A percentile compares a stretch with the other conserved stretches of the same genome.
Conservation (phyloP, 2,113 vertebrate species). For the Plotosus lineatus region DNA sequence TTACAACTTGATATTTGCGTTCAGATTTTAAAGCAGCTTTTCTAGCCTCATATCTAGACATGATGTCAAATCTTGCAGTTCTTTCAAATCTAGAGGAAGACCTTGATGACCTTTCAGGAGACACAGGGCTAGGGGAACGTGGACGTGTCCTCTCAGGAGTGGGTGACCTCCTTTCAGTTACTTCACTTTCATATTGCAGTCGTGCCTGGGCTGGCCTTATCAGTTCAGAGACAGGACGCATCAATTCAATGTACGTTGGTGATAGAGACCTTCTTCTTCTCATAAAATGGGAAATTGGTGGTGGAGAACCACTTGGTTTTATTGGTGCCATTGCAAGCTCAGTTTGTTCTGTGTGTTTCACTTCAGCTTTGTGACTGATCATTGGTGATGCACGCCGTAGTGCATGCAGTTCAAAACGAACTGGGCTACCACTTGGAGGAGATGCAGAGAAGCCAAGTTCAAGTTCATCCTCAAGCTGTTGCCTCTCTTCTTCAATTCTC, state of each 20-base stretch:
- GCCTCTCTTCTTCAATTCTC: slow-evolving; percentile 86
- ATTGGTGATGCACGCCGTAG: slow-evolving; percentile 71
- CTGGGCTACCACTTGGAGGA: slow-evolving; percentile 86
- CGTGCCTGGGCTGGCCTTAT: slow-evolving; percentile 73
- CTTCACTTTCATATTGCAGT: slow-evolving; percentile 69
- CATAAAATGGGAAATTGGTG: slow-evolving; percentile 82
- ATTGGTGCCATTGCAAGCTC: slow-evolving; percentile 74
- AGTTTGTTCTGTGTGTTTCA: slow-evolving; percentile 69
- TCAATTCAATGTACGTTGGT: slow-evolving; percentile 95
- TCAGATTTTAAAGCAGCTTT: slow-evolving; percentile 96
- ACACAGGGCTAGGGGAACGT: slow-evolving; percentile 92
- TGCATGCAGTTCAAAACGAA: slow-evolving; percentile 80
- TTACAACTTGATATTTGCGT: slow-evolving; percentile 90
- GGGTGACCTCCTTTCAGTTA: slow-evolving; percentile 86
- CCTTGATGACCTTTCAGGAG: slow-evolving; percentile 82
- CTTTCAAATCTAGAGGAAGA: slow-evolving; percentile 96
- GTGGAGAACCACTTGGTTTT: slow-evolving; percentile 77
- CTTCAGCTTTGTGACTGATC: slow-evolving; percentile 55
- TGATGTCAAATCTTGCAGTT: slow-evolving; percentile 96
- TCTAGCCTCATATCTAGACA: slow-evolving; percentile 95
- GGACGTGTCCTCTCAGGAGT: slow-evolving; percentile 98
- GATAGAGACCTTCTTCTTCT: slow-evolving; percentile 91
- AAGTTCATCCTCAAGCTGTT: slow-evolving; percentile 91
- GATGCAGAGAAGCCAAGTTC: slow-evolving; percentile 96
- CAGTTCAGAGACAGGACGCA: slow-evolving; percentile 94